Evolutionary conservation across 2,888 invertebrate species (phyloP).

Genomic region (Troglohyphantes excavatus): DNA sequence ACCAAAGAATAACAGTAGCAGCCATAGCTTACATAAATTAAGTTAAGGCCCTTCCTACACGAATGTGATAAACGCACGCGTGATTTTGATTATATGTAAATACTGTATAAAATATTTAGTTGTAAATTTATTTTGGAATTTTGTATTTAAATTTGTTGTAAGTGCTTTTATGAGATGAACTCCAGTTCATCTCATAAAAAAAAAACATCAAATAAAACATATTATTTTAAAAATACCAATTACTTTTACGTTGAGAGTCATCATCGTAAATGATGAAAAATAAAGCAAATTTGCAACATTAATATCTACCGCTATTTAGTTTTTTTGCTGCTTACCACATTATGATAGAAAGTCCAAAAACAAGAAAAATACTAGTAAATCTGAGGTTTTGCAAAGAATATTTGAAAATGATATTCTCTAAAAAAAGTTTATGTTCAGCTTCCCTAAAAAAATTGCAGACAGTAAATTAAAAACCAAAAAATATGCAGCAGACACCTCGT

Average conservation of each 20-base stretch:
- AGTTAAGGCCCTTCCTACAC: too few relatives aligned
- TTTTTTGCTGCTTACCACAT: constrained; percentile 13
- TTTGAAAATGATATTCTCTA: constrained; percentile 3
- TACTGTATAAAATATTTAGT: too few relatives aligned
- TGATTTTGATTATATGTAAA: too few relatives aligned
- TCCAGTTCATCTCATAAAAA: too few relatives aligned
- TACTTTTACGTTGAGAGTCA: neutral
- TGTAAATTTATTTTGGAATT: too few relatives aligned
- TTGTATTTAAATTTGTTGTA: too few relatives aligned
- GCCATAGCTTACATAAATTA: too few relatives aligned
- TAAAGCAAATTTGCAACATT: constrained; percentile 11
- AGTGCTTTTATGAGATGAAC: too few relatives aligned
- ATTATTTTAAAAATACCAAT: neutral
- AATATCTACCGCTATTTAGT: constrained; percentile 20
- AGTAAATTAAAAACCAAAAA: constrained; percentile 5
- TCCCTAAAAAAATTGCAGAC: neutral
- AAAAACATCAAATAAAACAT: too few relatives aligned
- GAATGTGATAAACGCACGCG: too few relatives aligned
- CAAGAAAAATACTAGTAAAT: constrained; percentile 31
- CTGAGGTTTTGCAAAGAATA: neutral
- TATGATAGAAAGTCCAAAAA: neutral
- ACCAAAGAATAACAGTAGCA: too few relatives aligned
- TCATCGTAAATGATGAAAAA: constrained; percentile 24
- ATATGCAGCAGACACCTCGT: constrained; percentile 19
- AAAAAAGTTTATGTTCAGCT: neutral